Conservation (phyloP, 2,888 invertebrate species). For the Cylindroiulus punctatus region DNA sequence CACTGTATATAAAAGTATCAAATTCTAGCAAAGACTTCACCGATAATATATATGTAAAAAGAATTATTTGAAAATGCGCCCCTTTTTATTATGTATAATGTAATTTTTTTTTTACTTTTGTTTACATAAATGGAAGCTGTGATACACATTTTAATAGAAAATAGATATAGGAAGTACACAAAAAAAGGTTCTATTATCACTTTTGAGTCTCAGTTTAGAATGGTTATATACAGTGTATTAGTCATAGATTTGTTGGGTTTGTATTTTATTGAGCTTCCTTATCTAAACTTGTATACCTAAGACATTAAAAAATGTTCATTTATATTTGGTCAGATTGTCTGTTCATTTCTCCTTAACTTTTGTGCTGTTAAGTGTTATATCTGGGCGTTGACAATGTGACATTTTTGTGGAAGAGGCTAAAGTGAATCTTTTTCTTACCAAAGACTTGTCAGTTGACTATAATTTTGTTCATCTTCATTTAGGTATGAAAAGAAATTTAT, state of each 20-base stretch:
- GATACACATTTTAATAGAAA: constrained; percentile 33
- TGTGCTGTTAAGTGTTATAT: neutral
- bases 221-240: constrained; percentile 35
- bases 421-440: neutral
- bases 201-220: constrained; percentile 37
- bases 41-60: constrained; percentile 44
- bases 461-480: neutral
- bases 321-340: neutral
- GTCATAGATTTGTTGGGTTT: constrained; percentile 47
- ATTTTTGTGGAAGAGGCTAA: neutral
- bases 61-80: constrained; percentile 31
- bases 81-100: constrained; percentile 19
- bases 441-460: neutral
- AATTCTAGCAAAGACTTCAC: constrained; percentile 39
- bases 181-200: constrained; percentile 24
- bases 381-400: neutral
- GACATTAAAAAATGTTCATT: constrained; percentile 41
- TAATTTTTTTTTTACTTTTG: constrained; percentile 44
- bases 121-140: constrained; percentile 45
- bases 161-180: constrained; percentile 2
- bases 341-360: neutral
- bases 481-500: neutral
- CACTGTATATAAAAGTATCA: constrained; percentile 24
- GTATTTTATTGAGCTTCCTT: constrained; percentile 38
- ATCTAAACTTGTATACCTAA: constrained; percentile 43